Evolutionary conservation across 2,888 invertebrate species (phyloP).

Genomic region (Mesochorus sp.): DNA sequence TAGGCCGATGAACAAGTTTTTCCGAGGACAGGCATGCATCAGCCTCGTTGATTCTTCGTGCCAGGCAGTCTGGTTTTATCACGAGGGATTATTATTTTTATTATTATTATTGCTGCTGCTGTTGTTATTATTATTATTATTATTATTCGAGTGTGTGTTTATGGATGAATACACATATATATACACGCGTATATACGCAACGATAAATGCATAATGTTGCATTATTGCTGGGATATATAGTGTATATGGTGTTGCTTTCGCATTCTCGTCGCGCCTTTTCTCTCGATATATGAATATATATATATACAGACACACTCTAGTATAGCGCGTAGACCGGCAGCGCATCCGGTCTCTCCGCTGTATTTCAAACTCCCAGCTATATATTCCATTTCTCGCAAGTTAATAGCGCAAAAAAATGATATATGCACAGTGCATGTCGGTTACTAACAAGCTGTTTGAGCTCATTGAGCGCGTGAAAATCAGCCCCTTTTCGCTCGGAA

Average conservation of each 20-base stretch:
- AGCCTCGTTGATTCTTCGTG: constrained; percentile 63
- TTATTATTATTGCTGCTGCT: neutral
- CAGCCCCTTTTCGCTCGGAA: neutral
- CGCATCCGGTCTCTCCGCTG: constrained; percentile 50
- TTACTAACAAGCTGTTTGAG: constrained; percentile 41
- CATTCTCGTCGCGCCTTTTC: constrained; percentile 57
- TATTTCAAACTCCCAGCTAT: neutral
- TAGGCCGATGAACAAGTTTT: constrained; percentile 58
- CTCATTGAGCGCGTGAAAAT: constrained; percentile 46
- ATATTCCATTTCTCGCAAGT: neutral
- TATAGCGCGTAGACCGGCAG: constrained; percentile 36
- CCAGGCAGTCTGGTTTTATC: constrained; percentile 73
- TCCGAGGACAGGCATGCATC: constrained; percentile 59
- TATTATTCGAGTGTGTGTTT: constrained; percentile 14
- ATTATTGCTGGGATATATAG: neutral
- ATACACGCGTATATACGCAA: constrained; percentile 1
- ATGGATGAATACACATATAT: constrained; percentile 1
- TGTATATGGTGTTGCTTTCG: constrained; percentile 28
- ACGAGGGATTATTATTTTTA: constrained; percentile 47
- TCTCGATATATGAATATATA: no score
- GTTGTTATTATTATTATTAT: no score
- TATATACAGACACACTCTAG: no score
- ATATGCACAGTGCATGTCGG: neutral
- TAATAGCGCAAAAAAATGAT: neutral
- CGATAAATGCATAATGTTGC: constrained; percentile 32